phyloP scores from a whole-genome alignment of 2,797 vertebrate genomes.

The Labroides dimidiatus region DNA sequence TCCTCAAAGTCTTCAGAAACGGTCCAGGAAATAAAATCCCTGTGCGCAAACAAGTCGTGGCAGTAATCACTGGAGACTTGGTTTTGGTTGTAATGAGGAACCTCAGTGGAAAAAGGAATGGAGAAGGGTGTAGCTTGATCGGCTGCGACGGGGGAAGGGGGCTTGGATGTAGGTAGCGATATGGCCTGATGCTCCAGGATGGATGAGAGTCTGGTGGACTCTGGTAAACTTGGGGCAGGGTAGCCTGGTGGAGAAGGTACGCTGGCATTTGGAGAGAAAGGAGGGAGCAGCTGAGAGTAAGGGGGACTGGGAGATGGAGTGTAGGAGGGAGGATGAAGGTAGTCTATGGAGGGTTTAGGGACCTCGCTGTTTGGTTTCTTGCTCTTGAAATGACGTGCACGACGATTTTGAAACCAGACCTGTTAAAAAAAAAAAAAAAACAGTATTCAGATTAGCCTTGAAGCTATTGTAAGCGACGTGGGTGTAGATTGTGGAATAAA shows the following conservation, averaged over 20 bases:
- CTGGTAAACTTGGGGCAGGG: constrained; percentile 50
- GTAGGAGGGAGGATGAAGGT: not conserved
- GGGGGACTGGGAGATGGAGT: not conserved
- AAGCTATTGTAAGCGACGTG: too few relatives aligned
- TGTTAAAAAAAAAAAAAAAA: constrained; percentile 30
- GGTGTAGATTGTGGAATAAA: too few relatives aligned
- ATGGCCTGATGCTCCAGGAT: not conserved
- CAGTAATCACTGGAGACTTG: not conserved
- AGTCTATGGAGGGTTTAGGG: not conserved
- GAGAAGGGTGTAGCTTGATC: constrained; percentile 18
- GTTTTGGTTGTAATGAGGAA: constrained; percentile 2
- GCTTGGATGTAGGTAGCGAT: not conserved
- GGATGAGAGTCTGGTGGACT: constrained; percentile 59
- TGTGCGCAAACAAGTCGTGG: not conserved
- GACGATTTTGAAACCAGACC: constrained; percentile 83
- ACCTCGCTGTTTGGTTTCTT: constrained; percentile 64
- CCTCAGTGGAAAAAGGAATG: not conserved
- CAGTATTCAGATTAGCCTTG: not conserved
- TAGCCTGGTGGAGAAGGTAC: constrained; percentile 25
- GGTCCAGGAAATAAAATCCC: constrained; percentile 37
- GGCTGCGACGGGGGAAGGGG: constrained; percentile 10
- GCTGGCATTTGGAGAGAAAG: constrained; percentile 4
- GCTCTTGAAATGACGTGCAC: constrained; percentile 78
- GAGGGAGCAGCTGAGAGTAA: not conserved
- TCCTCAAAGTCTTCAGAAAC: constrained; percentile 45